Conservation (phyloP, 1,140 invertebrate species). For the Temnothorax nylanderi region DNA sequence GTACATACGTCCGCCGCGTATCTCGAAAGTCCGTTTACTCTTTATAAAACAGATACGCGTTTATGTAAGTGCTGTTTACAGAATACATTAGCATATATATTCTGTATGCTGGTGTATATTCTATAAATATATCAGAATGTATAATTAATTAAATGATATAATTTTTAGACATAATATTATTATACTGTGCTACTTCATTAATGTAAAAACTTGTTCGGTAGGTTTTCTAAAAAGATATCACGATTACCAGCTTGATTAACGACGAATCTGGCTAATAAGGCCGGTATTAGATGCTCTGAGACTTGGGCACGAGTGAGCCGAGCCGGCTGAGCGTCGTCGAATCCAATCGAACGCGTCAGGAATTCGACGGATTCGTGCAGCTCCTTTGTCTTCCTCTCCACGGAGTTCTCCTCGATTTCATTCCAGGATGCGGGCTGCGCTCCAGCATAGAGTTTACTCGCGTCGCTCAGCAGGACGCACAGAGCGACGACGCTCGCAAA, state of each 20-base stretch:
- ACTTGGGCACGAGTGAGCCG: neutral
- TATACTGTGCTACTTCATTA: constrained; percentile 2
- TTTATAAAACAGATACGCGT: neutral
- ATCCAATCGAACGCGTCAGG: neutral
- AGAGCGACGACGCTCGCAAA: constrained; percentile 13
- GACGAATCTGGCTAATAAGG: constrained; percentile 66
- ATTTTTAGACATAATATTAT: neutral
- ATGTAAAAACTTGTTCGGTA: neutral
- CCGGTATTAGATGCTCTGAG: constrained; percentile 32
- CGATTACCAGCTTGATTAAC: constrained; percentile 70
- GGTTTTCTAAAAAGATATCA: neutral
- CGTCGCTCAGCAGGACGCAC: constrained; percentile 14
- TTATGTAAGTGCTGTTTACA: neutral
- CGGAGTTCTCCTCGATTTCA: constrained; percentile 47
- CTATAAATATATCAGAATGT: neutral
- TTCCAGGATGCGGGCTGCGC: constrained; percentile 30
- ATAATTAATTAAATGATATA: neutral
- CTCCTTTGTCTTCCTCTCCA: constrained; percentile 22
- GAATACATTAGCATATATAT: neutral
- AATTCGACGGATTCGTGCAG: neutral
- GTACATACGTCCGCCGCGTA: neutral
- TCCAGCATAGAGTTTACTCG: neutral
- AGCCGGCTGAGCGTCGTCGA: neutral
- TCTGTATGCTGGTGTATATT: neutral
- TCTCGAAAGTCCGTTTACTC: neutral